Evolutionary conservation across 1,140 invertebrate species (phyloP).

Genomic region (Macrobrachium nipponense): DNA sequence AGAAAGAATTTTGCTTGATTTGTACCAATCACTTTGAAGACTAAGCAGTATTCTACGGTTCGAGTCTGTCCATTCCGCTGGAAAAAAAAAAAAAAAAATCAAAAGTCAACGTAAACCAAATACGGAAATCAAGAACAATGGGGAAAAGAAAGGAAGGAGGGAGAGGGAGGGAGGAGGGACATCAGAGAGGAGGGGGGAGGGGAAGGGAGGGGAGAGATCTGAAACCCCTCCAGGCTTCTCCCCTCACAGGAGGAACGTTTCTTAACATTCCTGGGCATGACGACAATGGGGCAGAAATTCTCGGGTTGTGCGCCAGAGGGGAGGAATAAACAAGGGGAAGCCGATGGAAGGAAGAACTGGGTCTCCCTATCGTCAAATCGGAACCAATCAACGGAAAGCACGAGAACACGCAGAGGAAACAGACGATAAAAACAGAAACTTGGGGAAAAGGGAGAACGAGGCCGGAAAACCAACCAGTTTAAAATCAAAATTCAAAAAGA

Average conservation of each 20-base stretch:
- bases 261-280: constrained; percentile 10
- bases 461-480: neutral
- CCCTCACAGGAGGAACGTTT: constrained; percentile 9
- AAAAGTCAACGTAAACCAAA: too few relatives aligned
- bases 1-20: neutral
- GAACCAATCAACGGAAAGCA: constrained; percentile 41
- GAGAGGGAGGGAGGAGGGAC: neutral
- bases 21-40: too few relatives aligned
- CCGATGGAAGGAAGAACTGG: constrained; percentile 19
- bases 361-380: constrained; percentile 49
- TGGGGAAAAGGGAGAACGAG: neutral
- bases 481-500: neutral
- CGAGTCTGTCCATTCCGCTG: too few relatives aligned
- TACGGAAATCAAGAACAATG: neutral
- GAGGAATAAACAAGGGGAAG: constrained; percentile 26
- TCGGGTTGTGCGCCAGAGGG: constrained; percentile 13
- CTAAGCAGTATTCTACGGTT: too few relatives aligned
- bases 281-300: constrained; percentile 24
- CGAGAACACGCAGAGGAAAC: neutral
- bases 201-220: neutral
- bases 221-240: neutral
- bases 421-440: neutral
- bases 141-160: neutral
- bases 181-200: neutral
- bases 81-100: too few relatives aligned